Conservation (phyloP, 2,888 invertebrate genomes). For the Parelbella ahira region DNA sequence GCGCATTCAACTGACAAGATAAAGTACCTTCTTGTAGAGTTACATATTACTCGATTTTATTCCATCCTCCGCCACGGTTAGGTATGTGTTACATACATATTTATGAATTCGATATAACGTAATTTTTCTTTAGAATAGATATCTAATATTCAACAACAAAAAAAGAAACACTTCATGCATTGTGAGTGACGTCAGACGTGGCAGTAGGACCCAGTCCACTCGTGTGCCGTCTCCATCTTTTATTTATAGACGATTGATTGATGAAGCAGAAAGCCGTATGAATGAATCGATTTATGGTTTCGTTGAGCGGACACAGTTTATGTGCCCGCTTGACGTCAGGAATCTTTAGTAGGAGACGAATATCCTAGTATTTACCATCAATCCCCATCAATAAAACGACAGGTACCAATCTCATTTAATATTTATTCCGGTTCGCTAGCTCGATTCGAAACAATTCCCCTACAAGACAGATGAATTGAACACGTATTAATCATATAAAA, state of each 20-base stretch:
- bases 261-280: constrained; percentile 67
- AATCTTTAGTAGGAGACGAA: constrained; percentile 53
- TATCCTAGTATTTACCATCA: constrained; percentile 35
- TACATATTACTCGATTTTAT: constrained; percentile 4
- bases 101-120: constrained; percentile 33
- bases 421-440: constrained; percentile 3
- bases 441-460: constrained; percentile 8
- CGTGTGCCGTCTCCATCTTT: constrained; percentile 57
- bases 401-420: constrained; percentile 13
- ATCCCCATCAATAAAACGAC: constrained; percentile 9
- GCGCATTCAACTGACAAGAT: not conserved
- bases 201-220: constrained; percentile 53
- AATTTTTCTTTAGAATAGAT: constrained; percentile 34
- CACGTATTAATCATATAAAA: constrained; percentile 13
- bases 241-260: constrained; percentile 72
- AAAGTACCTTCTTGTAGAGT: not conserved
- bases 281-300: constrained; percentile 73
- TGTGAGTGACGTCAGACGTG: constrained; percentile 60
- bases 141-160: constrained; percentile 34
- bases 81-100: constrained; percentile 31
- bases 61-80: constrained; percentile 22
- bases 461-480: constrained; percentile 8
- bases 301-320: constrained; percentile 58
- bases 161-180: constrained; percentile 40
- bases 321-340: constrained; percentile 63